Evolutionary conservation across 1,140 invertebrate species (phyloP).

Genomic region (Pseudobourletiella spinata): DNA sequence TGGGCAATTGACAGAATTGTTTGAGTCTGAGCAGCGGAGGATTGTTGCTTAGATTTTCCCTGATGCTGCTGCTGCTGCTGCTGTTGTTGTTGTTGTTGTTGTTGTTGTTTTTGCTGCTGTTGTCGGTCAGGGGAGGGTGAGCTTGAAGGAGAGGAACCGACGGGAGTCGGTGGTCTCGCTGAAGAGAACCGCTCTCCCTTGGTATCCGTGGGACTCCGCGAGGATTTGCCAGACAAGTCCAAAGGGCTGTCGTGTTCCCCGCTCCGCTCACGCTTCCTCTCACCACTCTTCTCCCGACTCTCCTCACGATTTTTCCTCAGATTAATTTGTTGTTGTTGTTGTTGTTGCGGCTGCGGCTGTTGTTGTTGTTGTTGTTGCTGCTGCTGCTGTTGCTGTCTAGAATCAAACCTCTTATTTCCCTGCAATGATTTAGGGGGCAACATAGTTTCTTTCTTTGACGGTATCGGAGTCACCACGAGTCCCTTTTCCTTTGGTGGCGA

Average conservation of each 20-base stretch:
- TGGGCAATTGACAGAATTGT: conserved; percentile 39
- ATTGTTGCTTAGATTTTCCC: conserved; percentile 1
- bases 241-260: conserved; percentile 28
- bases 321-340: not conserved
- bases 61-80: not conserved
- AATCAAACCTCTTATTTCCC: not conserved
- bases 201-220: conserved; percentile 10
- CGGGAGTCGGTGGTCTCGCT: conserved; percentile 5
- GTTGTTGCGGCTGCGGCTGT: too few relatives aligned
- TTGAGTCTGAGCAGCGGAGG: conserved; percentile 21
- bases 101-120: not conserved
- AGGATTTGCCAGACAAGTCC: conserved; percentile 34
- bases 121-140: too few relatives aligned
- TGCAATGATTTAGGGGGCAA: not conserved
- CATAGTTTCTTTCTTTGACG: not conserved
- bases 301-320: conserved; percentile 1
- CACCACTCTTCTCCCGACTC: not conserved
- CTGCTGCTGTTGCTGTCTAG: not conserved
- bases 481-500: conserved; percentile 7
- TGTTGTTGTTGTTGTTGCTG: not conserved
- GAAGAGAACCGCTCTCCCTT: conserved; percentile 16
- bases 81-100: conserved; percentile 8
- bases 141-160: conserved; percentile 6
- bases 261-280: not conserved
- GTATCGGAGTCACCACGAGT: conserved; percentile 2